Evolutionary conservation across 2,888 invertebrate species (phyloP).

Genomic region (Drosophila setosimentum): DNA sequence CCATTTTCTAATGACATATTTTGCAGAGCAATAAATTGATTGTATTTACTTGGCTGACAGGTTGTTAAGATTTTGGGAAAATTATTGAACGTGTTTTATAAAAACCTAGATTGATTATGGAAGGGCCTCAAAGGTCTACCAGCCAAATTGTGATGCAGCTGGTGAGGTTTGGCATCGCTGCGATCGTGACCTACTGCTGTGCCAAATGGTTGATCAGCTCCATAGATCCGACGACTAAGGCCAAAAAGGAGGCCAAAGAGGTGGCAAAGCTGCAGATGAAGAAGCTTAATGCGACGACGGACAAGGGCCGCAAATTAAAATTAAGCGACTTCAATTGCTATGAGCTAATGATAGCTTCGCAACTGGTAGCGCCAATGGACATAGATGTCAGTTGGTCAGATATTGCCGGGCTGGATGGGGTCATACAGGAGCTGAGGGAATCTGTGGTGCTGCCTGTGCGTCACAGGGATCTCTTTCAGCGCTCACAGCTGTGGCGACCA

Average conservation of each 20-base stretch:
- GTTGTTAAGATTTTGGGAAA: neutral
- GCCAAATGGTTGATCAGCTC: slow-evolving; percentile 95
- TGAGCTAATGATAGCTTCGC: slow-evolving; percentile 97
- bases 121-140: slow-evolving; percentile 27
- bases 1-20: neutral
- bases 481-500: slow-evolving; percentile 94
- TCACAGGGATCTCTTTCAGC: slow-evolving; percentile 92
- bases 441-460: slow-evolving; percentile 97
- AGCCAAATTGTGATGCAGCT: slow-evolving; percentile 85
- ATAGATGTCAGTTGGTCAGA: slow-evolving; percentile 91
- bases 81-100: slow-evolving; percentile 8
- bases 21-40: neutral
- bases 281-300: slow-evolving; percentile 86
- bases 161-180: slow-evolving; percentile 87
- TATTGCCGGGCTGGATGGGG: slow-evolving; percentile 94
- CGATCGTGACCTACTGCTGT: slow-evolving; percentile 93
- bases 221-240: slow-evolving; percentile 95
- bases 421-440: slow-evolving; percentile 95
- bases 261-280: slow-evolving; percentile 92
- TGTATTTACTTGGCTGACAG: neutral
- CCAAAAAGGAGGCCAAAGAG: slow-evolving; percentile 93
- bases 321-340: slow-evolving; percentile 93
- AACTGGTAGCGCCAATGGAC: slow-evolving; percentile 95
- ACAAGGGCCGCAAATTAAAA: slow-evolving; percentile 86
- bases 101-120: slow-evolving; percentile 45